Evolutionary conservation across 2,113 vertebrate species (phyloP).

Genomic region (Gymnorhina tibicen): DNA sequence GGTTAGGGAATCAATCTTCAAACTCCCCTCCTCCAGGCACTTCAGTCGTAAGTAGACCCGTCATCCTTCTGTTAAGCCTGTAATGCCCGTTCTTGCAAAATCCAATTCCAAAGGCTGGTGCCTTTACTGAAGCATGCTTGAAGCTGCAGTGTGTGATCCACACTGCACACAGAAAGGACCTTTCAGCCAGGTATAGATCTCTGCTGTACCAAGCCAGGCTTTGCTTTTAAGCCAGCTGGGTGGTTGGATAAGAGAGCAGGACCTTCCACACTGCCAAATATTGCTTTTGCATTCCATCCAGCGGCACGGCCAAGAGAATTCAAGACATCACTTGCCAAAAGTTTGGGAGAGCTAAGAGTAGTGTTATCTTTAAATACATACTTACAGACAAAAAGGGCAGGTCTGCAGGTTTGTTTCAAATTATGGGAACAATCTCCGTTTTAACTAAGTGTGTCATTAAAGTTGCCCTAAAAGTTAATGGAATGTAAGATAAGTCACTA

Average conservation of each 20-base stretch:
- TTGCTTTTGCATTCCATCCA: accelerated
- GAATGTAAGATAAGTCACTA: neutral
- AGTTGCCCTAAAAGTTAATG: neutral
- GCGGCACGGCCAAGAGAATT: neutral
- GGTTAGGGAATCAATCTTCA: neutral
- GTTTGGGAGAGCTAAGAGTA: neutral
- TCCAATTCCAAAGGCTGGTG: neutral
- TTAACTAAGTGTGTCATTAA: neutral
- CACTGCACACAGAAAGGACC: neutral
- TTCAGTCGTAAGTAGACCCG: neutral
- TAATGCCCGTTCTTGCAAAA: neutral
- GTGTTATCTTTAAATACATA: neutral
- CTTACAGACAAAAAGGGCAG: neutral
- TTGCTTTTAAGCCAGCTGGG: neutral
- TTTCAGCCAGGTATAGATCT: neutral
- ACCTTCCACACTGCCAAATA: neutral
- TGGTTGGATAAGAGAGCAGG: neutral
- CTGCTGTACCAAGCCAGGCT: neutral
- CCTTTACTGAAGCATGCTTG: neutral
- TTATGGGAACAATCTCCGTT: neutral
- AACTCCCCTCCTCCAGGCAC: neutral
- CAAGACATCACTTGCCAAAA: neutral
- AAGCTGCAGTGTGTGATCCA: neutral
- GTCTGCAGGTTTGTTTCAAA: neutral
- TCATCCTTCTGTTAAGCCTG: neutral